Percentiles rank a stretch among this genome's conserved stretches.
phyloP scores from a whole-genome alignment of 2,888 invertebrate genomes.

The Miltochrista miniata region DNA sequence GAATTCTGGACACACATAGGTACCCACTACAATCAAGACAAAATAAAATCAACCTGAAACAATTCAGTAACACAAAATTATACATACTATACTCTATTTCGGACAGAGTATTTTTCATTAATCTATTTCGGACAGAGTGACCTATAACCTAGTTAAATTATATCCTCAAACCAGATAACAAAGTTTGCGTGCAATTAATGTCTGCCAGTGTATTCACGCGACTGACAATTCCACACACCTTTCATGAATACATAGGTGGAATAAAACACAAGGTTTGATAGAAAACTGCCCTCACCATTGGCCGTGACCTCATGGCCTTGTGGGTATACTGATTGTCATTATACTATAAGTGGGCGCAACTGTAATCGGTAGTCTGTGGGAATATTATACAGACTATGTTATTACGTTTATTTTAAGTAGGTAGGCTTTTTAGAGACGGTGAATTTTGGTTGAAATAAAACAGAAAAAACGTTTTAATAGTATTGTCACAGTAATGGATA shows the following conservation, averaged over 20 bases:
- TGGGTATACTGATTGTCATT: conserved; percentile 22
- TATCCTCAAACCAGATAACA: conserved; percentile 22
- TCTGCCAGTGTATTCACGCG: conserved; percentile 14
- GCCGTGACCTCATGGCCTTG: conserved; percentile 41
- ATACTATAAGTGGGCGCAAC: conserved; percentile 17
- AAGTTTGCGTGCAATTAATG: conserved; percentile 39
- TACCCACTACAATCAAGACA: too few relatives aligned
- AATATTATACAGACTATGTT: not conserved
- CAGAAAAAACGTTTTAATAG: too few relatives aligned
- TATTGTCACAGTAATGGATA: too few relatives aligned
- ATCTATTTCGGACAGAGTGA: too few relatives aligned
- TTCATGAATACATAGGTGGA: conserved; percentile 5
- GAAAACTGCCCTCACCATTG: conserved; percentile 19
- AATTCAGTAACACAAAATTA: too few relatives aligned
- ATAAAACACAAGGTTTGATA: conserved; percentile 10
- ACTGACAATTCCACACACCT: not conserved
- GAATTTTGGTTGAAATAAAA: too few relatives aligned
- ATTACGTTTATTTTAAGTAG: too few relatives aligned
- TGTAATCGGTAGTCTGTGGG: conserved; percentile 14
- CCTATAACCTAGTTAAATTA: conserved; percentile 16
- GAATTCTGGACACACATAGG: too few relatives aligned
- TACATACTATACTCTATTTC: too few relatives aligned
- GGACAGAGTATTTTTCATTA: too few relatives aligned
- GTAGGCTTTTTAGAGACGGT: not conserved
- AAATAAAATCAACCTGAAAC: too few relatives aligned